These are phyloP conservation scores for Hormiphora californensis DNA, from an alignment of 37 sponge, comb jelly and placozoan species.

Conservation along the genomic window DNA sequence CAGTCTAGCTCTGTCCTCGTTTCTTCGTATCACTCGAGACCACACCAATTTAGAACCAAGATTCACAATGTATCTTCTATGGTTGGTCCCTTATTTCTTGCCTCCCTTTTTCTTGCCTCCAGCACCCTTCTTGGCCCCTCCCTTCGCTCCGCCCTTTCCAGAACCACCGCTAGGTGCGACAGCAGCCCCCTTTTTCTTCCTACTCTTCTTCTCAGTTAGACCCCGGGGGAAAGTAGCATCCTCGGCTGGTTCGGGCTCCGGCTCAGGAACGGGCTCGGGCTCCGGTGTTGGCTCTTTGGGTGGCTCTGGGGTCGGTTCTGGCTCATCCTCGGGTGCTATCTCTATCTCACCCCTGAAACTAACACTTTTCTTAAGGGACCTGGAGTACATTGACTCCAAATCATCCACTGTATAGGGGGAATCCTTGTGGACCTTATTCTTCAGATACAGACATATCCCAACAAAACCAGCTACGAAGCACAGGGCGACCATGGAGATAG, in stretches of 20 bases:
- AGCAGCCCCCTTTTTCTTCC: background rate
- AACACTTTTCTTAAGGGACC: constrained; percentile 34
- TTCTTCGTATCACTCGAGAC: no score
- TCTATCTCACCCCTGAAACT: constrained; percentile 24
- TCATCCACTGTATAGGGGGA: constrained; percentile 39
- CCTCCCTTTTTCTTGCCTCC: background rate
- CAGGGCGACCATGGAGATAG: background rate
- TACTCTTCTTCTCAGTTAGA: constrained; percentile 50
- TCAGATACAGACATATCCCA: constrained; percentile 47
- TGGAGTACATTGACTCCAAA: constrained; percentile 35
- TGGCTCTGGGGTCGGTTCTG: background rate
- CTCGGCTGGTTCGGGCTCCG: background rate
- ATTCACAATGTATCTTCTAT: background rate
- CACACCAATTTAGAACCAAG: no score
- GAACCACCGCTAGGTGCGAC: background rate
- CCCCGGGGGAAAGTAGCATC: constrained; percentile 40
- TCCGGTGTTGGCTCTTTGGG: constrained; percentile 33
- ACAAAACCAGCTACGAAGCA: constrained; percentile 1
- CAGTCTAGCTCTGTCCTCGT: no score
- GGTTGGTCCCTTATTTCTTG: background rate
- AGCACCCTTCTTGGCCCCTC: background rate
- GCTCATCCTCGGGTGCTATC: constrained; percentile 1
- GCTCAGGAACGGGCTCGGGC: constrained; percentile 45
- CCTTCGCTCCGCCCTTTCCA: constrained; percentile 31
- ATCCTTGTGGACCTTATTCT: constrained; percentile 55